A percentile compares a stretch with the other conserved stretches of the same genome.
These are phyloP conservation scores for Himalopsyche tibetana DNA, from an alignment of 2,888 invertebrate genomes.

Conservation along the genomic window DNA sequence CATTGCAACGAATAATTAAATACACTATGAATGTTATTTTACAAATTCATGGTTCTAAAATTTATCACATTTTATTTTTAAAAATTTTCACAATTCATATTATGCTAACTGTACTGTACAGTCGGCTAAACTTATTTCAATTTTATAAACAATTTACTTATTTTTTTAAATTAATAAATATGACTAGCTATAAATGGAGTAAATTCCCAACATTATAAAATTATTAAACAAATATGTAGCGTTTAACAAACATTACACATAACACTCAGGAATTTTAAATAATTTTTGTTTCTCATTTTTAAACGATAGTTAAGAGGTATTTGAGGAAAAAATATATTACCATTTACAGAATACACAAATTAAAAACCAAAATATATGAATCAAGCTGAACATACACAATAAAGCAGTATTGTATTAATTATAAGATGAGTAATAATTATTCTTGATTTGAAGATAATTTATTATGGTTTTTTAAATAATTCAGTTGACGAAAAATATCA, in stretches of 20 bases:
- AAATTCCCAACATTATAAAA: conserved; percentile 58
- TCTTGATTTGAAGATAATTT: background rate
- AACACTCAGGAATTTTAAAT: conserved; percentile 49
- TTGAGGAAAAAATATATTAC: conserved; percentile 7
- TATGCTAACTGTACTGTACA: conserved; percentile 43
- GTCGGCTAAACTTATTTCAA: conserved; percentile 45
- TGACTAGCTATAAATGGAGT: conserved; percentile 50
- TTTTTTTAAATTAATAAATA: conserved; percentile 34
- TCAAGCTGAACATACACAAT: conserved; percentile 20
- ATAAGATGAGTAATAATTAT: background rate
- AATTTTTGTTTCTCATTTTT: conserved; percentile 5
- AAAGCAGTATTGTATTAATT: conserved; percentile 23
- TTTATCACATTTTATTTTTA: conserved; percentile 62
- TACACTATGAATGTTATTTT: conserved; percentile 53
- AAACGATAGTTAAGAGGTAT: conserved; percentile 11
- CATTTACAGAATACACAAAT: background rate
- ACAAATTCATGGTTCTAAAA: conserved; percentile 59
- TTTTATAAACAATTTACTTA: conserved; percentile 43
- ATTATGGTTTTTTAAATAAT: background rate
- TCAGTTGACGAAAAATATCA: background rate
- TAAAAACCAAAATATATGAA: background rate
- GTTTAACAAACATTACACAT: conserved; percentile 59
- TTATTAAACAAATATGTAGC: conserved; percentile 60
- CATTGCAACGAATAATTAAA: conserved; percentile 51
- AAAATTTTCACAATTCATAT: conserved; percentile 58